A percentile compares a stretch with the other conserved stretches of the same genome.
phyloP scores from a whole-genome alignment of 2,113 vertebrate species.

The Chauna torquata region DNA sequence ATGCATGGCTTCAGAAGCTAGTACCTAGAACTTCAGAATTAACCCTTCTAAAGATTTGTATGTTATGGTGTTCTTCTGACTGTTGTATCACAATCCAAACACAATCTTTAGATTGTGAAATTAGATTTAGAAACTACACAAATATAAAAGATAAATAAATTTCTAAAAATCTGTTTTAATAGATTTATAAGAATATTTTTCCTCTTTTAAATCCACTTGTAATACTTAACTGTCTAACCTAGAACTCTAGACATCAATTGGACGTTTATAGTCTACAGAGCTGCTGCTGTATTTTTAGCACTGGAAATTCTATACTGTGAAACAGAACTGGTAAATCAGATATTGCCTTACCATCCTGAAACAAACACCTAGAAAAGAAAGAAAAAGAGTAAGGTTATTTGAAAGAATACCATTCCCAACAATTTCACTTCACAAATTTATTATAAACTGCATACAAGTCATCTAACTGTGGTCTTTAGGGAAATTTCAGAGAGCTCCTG shows the following conservation, averaged over 20 bases:
- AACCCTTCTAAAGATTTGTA: not conserved
- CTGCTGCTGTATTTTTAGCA: slow-evolving; percentile 44
- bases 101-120: no score
- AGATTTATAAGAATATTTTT: not conserved
- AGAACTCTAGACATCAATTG: not conserved
- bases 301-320: slow-evolving; percentile 16
- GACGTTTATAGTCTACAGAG: not conserved
- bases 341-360: slow-evolving; percentile 92
- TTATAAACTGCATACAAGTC: rapidly evolving
- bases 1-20: not conserved
- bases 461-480: rapidly evolving
- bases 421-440: not conserved
- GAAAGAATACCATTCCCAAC: not conserved
- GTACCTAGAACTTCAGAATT: not conserved
- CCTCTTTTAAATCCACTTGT: not conserved
- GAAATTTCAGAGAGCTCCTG: not conserved
- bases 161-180: not conserved
- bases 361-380: slow-evolving; percentile 84
- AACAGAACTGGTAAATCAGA: not conserved
- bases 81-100: not conserved
- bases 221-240: not conserved
- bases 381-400: not conserved
- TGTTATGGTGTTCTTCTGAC: not conserved
- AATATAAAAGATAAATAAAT: not conserved
- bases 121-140: not conserved